Evolutionary conservation across 2,797 vertebrate species (phyloP).

Genomic region (Bradypodion ventrale): DNA sequence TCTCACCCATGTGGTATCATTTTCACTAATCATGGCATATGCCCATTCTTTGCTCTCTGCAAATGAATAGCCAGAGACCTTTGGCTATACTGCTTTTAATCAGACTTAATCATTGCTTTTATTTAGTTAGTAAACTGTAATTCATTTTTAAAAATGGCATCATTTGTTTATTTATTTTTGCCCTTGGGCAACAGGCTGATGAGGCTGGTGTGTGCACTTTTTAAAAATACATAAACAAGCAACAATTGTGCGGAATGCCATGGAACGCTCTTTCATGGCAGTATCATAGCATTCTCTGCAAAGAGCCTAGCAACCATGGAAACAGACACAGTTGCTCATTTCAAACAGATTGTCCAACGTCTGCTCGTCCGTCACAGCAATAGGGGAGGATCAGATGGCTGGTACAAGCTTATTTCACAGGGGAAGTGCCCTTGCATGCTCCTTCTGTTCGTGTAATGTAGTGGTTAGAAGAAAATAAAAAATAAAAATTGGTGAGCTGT

Average conservation of each 20-base stretch:
- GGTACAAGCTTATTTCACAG: neutral
- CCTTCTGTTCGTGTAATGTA: slow-evolving; percentile 5
- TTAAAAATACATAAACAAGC: neutral
- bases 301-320: slow-evolving; percentile 49
- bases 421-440: neutral
- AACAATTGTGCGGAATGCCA: slow-evolving; percentile 19
- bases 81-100: neutral
- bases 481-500: neutral
- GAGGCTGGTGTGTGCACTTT: neutral
- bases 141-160: neutral
- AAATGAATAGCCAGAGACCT: neutral
- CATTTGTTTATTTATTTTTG: neutral
- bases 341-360: slow-evolving; percentile 43
- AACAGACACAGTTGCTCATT: slow-evolving; percentile 51
- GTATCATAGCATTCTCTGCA: neutral
- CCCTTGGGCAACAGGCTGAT: neutral
- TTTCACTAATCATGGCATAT: neutral
- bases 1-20: neutral
- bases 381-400: slow-evolving; percentile 22
- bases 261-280: neutral
- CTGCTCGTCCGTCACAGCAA: slow-evolving; percentile 44
- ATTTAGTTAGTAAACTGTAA: neutral
- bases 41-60: neutral
- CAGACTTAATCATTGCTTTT: neutral
- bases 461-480: neutral